Evolutionary conservation across 2,888 invertebrate species (phyloP).

Genomic region (Thecophora atra): DNA sequence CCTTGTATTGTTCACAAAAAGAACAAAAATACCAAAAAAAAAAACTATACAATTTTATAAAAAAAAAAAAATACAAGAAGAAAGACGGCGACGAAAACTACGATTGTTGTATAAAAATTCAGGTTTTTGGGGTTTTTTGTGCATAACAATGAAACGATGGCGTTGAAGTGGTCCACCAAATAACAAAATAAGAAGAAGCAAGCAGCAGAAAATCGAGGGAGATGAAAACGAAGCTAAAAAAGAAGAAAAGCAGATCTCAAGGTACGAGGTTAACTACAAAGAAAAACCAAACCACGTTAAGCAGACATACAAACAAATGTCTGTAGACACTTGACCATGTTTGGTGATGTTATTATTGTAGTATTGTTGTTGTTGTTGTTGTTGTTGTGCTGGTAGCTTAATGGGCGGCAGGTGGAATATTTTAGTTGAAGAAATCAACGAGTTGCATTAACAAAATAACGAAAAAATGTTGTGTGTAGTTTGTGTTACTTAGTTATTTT

Average conservation of each 20-base stretch:
- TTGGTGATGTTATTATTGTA: neutral
- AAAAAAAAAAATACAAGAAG: neutral
- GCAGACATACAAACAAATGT: neutral
- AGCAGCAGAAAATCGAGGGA: constrained; percentile 36
- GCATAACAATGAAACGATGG: constrained; percentile 24
- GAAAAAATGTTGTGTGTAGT: neutral
- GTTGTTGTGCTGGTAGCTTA: neutral
- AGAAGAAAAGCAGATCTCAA: neutral
- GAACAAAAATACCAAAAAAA: neutral
- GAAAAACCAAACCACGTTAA: neutral
- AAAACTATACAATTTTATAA: neutral
- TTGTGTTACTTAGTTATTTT: neutral
- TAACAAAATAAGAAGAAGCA: constrained; percentile 29
- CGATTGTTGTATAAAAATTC: constrained; percentile 29
- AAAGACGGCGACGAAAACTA: neutral
- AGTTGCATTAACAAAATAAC: neutral
- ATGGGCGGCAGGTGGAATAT: constrained; percentile 14
- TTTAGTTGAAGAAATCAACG: neutral
- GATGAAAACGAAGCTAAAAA: neutral
- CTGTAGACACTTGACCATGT: neutral
- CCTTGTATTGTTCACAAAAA: neutral
- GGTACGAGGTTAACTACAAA: neutral
- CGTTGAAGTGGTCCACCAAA: constrained; percentile 20
- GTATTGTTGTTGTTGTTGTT: constrained; percentile 6
- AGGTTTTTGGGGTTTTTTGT: constrained; percentile 20